Percentiles rank a stretch among this genome's conserved stretches.
Conservation (phyloP, 2,888 invertebrate species). For the Coelopa pilipes region DNA sequence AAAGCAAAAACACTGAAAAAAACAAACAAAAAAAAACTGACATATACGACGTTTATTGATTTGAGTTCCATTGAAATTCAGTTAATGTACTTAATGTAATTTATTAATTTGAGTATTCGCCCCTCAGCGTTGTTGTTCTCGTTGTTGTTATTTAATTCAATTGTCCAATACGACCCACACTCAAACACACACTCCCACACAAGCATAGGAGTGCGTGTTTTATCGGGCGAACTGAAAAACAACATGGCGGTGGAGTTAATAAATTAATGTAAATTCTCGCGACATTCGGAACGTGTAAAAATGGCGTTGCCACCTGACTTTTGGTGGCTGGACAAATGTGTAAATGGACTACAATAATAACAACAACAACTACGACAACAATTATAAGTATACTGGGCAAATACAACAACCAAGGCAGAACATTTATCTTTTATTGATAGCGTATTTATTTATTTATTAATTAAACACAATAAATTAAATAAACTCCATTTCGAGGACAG, state of each 20-base stretch:
- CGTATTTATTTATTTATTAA: not conserved
- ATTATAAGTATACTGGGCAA: not conserved
- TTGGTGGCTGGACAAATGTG: not conserved
- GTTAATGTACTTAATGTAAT: conserved; percentile 16
- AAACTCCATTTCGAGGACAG: conserved; percentile 3
- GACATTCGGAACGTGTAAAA: not conserved
- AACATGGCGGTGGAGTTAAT: conserved; percentile 13
- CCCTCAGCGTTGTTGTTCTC: not conserved
- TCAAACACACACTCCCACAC: not conserved
- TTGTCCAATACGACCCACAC: not conserved
- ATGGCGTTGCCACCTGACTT: conserved; percentile 14
- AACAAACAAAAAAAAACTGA: not conserved
- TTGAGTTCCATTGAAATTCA: conserved; percentile 6
- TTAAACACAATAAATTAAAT: conserved; percentile 4
- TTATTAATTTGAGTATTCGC: conserved; percentile 5
- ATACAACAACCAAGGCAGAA: not conserved
- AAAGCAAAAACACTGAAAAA: not conserved
- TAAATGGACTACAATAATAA: conserved; percentile 1
- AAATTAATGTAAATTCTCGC: conserved; percentile 6
- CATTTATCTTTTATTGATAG: conserved; percentile 5
- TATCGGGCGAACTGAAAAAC: conserved; percentile 13
- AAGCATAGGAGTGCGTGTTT: conserved; percentile 13
- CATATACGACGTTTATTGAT: not conserved
- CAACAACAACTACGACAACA: not conserved
- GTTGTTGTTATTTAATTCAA: not conserved